Evolutionary conservation across 2,888 invertebrate genomes (phyloP), one percentile per base, ranked within the genome.

Genomic region (Sturmia bella): DNA sequence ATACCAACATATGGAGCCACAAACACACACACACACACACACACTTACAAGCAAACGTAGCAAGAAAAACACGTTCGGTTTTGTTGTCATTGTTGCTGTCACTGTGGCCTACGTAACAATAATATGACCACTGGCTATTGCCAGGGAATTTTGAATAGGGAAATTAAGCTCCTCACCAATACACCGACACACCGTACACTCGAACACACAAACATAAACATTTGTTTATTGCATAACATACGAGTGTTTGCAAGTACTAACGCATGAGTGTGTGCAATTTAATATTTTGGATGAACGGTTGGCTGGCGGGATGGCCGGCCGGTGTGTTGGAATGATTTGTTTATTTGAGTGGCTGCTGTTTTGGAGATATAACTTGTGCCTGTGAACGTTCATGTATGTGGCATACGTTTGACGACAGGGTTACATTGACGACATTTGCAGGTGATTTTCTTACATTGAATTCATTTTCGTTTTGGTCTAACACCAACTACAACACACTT

Each of bases 401-500:
- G 74, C 82, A 82, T 78, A 78, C 74, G 78, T 52, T 74, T 66
- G 78, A 70, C 75, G 82, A 70, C 74, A 75, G 78, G 74, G 82
- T 82, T 82, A 78, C 61, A 66, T 70, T 70, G 78, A 59, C 75
- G 78, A 82, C 78, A 82, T 70, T 82, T 82, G 78, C 70, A 79
- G 78, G 82, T 75, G 78, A 61, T 78, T 70, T 48, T 82, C 70
- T 70, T 70, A 70, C 74, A 74, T 70, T 70, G 72, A 32, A 56
- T 37, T 50, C 69, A 12, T 43, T 56, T 21, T 52, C 15, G 15
- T 45, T 15, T n/a, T 37, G 19, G 21, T 57, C 45, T 45, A 17
- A 17, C 13, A 37, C 27, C 24, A 13, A 19, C 43, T 24, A 9
- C 32, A 32, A 32, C 32, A 27, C n/a, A 37, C 24, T 24, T n/a